Evolutionary conservation across 2,888 invertebrate genomes (phyloP).

Genomic region (Azorinus chamasolen): DNA sequence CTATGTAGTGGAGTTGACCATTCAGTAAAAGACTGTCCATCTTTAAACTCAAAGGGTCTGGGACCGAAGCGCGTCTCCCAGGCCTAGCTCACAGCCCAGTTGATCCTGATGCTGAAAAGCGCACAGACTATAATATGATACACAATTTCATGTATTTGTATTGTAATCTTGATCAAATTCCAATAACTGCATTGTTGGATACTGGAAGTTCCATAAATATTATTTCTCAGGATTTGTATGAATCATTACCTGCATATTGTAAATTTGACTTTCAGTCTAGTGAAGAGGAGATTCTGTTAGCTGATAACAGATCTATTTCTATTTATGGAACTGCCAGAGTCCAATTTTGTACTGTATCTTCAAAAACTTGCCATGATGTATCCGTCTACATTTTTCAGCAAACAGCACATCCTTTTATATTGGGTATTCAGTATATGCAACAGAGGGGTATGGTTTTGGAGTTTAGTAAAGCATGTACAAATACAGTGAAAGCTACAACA

Average conservation of each 20-base stretch:
- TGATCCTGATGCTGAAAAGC: neutral
- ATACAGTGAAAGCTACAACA: too few relatives aligned
- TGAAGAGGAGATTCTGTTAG: conserved; percentile 4
- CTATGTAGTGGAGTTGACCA: neutral
- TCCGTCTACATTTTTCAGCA: too few relatives aligned
- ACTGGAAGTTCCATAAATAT: conserved; percentile 34
- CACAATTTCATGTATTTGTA: conserved; percentile 28
- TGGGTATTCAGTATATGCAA: too few relatives aligned
- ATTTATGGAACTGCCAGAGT: conserved; percentile 29
- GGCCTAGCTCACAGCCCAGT: neutral
- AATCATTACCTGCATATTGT: neutral
- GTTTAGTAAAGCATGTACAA: too few relatives aligned
- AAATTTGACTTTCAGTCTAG: neutral
- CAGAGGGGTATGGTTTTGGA: too few relatives aligned
- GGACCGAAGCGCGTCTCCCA: neutral
- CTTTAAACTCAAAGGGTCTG: conserved; percentile 5
- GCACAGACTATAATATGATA: too few relatives aligned
- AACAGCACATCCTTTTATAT: too few relatives aligned
- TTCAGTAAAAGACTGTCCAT: neutral
- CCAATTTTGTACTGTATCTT: neutral
- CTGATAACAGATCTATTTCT: conserved; percentile 22
- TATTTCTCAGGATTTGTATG: conserved; percentile 8
- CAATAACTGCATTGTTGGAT: conserved; percentile 27
- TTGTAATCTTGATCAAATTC: neutral
- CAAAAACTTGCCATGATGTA: too few relatives aligned